These are phyloP conservation scores for Leptopilina myrica DNA, from an alignment of 2,888 invertebrate species.

Conservation along the genomic window DNA sequence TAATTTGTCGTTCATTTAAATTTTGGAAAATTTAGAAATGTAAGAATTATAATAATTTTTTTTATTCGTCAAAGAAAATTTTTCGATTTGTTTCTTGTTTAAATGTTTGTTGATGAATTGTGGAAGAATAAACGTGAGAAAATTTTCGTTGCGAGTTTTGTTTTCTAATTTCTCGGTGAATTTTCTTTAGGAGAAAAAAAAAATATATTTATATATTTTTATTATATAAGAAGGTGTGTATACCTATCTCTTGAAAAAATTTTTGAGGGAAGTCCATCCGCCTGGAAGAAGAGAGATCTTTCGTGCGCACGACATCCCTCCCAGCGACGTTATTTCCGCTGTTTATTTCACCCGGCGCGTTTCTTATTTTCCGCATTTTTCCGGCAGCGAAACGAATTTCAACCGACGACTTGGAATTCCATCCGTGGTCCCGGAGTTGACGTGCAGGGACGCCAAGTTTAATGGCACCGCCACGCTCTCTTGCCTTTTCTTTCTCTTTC, in stretches of 20 bases:
- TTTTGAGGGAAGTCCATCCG: constrained; percentile 30
- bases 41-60: too few species aligned
- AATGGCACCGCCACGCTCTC: constrained; percentile 29
- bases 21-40: too few species aligned
- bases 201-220: too few species aligned
- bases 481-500: constrained; percentile 4
- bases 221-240: not conserved
- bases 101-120: too few species aligned
- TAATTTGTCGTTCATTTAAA: too few species aligned
- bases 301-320: constrained; percentile 34
- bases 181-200: too few species aligned
- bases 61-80: too few species aligned
- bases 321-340: constrained; percentile 37
- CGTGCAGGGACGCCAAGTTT: constrained; percentile 37
- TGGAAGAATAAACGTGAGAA: too few species aligned
- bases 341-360: constrained; percentile 36
- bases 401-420: constrained; percentile 37
- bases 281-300: constrained; percentile 32
- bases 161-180: too few species aligned
- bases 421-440: constrained; percentile 33
- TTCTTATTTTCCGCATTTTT: constrained; percentile 40
- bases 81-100: too few species aligned
- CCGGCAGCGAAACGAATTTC: constrained; percentile 39
- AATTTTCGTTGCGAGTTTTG: too few species aligned
- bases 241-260: not conserved